Evolutionary conservation across 2,888 invertebrate species (phyloP), one percentile per base, ranked within the genome.

Genomic region (Ariolimax columbianus): DNA sequence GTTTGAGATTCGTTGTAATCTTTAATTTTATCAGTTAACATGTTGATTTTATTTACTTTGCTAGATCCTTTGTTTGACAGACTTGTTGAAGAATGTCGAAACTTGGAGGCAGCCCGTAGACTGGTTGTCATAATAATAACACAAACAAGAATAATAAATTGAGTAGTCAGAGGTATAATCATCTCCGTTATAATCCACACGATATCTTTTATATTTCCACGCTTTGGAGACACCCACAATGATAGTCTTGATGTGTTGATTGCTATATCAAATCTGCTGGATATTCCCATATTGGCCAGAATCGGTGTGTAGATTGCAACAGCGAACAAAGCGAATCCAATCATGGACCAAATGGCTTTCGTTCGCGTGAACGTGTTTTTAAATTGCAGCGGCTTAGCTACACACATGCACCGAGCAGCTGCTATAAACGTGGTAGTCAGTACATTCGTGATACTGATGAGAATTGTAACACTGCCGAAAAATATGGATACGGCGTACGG

Each of bases 321-420:
- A 30, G 75, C 9, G 33, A 82, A 38, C 0, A 73, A 2, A 47
- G 17, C 11, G 17, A 75, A 75, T 33, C 7, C 9, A 40, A 66
- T 59, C 17, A 63, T 59, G 7, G 40, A 30, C 14, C 36, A n/a
- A 43, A 55, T 11, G 4, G 82, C 38, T 51, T 30, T 11, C 23
- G 2, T 23, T 33, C 30, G 38, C 1, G 63, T 75, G 40, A 82
- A 82, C 0, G 17, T 43, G 17, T 30, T 51, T 30, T 82, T 82
- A 72, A 82, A 82, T n/a, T 82, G 82, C 1, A 82, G 82, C 0
- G 82, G 82, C 30, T 7, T 75, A 3, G 75, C 82, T 36, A 82
- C 75, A 33, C 82, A 82, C 47, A 63, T 43, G 33, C 82, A 75
- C 0, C 75, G n/a, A 4, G 59, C 63, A 1, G 77, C 75, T 36